Base-by-base conservation (phyloP, 2,113 vertebrate species). In the Neolamprologus brichardi region DNA sequence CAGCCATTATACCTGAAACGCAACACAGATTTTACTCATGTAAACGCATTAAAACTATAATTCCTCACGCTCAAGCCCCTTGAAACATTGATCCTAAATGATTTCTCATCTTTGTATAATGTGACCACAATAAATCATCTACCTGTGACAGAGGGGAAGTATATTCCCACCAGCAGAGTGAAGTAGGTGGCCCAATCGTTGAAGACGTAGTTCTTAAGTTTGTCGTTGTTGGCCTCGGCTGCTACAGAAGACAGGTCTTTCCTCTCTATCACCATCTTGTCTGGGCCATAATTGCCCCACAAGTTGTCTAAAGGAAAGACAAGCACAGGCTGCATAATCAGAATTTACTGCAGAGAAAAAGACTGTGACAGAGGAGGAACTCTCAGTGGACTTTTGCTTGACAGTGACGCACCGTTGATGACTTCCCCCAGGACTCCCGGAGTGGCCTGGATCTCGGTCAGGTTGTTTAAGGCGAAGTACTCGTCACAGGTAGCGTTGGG, bases 121-220 rank as follows among this genome's bases (percentile, higher is more conserved):
- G 18, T 32, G 25, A 51, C 9, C 4, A 4, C 20, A 46, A 17
- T n/a, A 62, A 28, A 53, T 32, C 6, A 13, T 20, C 14, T 92
- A 99, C 98, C 98, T 75, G 98, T 99, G 84, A 99, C 98, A 1
- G 98, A 99, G 3, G 98, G 98, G 90, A 99, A 99, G 95, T 98
- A 99, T 92, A 99, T 99, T 83, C 98, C 98, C n/a, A 99, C 97
- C 83, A 99, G 95, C 95, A 99, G 90, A 25, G 98, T 99, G 95
- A 99, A 99, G 88, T 95, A 97, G 18, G 98, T 98, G 88, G 95
- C 87, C 60, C 99, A 97, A 92, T 99, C 98, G 7, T 96, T 97
- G 79, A 97, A 95, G 83, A 99, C 94, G 1, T 98, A 99, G 12
- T 94, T 95, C 14, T 87, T 72, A 6, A 41, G 25, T 56, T 37